phyloP scores from a whole-genome alignment of 1,140 invertebrate species.

The Bombus balteatus region DNA sequence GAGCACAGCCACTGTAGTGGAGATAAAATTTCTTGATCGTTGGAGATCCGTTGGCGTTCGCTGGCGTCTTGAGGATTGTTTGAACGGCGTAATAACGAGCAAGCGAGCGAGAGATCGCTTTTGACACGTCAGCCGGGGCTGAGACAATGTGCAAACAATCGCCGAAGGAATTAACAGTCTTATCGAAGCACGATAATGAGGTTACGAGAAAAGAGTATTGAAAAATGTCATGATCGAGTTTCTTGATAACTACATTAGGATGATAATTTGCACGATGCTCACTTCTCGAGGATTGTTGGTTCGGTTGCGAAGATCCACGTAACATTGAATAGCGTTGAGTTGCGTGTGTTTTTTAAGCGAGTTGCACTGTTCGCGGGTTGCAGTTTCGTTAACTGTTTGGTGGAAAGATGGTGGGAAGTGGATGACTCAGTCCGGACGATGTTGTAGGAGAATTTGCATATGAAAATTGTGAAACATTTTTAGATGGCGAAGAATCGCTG shows the following conservation, averaged over 20 bases:
- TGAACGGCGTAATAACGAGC: constrained; percentile 26
- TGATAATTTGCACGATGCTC: neutral
- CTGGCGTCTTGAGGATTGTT: constrained; percentile 17
- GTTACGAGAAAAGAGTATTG: neutral
- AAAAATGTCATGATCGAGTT: neutral
- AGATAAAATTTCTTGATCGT: neutral
- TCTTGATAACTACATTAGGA: neutral
- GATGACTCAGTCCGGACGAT: neutral
- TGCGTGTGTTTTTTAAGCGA: neutral
- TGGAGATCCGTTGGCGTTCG: neutral
- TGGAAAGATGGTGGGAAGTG: neutral
- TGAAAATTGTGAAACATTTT: neutral
- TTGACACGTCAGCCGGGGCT: constrained; percentile 8
- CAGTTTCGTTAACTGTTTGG: neutral
- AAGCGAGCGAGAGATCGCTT: constrained; percentile 5
- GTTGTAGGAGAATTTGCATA: neutral
- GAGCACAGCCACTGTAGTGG: too few species aligned
- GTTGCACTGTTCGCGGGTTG: neutral
- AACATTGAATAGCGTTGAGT: neutral
- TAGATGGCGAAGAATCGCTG: neutral
- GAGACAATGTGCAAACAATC: constrained; percentile 36
- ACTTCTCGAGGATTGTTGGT: neutral
- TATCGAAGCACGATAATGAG: constrained; percentile 13
- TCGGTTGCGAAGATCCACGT: too few species aligned
- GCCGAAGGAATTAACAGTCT: constrained; percentile 20